Evolutionary conservation across 1,140 invertebrate species (phyloP).

Genomic region (Sarcophaga bullata): DNA sequence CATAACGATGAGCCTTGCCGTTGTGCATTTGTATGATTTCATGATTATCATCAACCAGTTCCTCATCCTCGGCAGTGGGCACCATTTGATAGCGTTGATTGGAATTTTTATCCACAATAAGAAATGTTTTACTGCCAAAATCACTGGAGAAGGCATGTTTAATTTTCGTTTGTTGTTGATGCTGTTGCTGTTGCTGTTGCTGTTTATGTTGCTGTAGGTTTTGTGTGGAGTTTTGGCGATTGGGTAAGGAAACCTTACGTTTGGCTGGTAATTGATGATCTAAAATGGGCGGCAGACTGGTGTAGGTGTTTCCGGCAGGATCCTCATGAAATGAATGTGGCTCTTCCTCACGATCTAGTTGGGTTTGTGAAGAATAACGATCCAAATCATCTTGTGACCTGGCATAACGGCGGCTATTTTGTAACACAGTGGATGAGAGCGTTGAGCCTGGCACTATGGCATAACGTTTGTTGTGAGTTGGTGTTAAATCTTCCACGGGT

Average conservation of each 20-base stretch:
- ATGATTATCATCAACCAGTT: constrained; percentile 67
- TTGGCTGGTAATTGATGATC: constrained; percentile 43
- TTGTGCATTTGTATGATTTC: constrained; percentile 73
- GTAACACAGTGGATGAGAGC: background rate
- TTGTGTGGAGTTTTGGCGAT: constrained; percentile 12
- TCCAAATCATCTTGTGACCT: constrained; percentile 61
- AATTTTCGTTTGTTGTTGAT: constrained; percentile 51
- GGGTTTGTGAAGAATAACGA: constrained; percentile 52
- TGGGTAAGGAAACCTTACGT: background rate
- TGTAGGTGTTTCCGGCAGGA: constrained; percentile 54
- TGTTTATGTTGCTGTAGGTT: background rate
- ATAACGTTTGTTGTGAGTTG: constrained; percentile 46
- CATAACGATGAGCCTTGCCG: constrained; percentile 71
- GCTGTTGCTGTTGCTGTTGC: constrained; percentile 35
- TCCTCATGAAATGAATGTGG: constrained; percentile 61
- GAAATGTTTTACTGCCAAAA: constrained; percentile 69
- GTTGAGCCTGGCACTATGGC: constrained; percentile 51
- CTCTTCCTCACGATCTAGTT: constrained; percentile 54
- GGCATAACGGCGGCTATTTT: constrained; percentile 50
- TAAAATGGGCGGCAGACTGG: constrained; percentile 55
- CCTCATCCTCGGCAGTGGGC: constrained; percentile 70
- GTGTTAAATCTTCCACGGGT: constrained; percentile 64
- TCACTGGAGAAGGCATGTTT: constrained; percentile 68
- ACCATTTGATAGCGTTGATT: constrained; percentile 71
- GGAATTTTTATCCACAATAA: constrained; percentile 70